Percentiles rank a stretch among this genome's conserved stretches.
These are phyloP conservation scores for Argyresthia albistria DNA, from an alignment of 2,888 invertebrate species.

Conservation along the genomic window DNA sequence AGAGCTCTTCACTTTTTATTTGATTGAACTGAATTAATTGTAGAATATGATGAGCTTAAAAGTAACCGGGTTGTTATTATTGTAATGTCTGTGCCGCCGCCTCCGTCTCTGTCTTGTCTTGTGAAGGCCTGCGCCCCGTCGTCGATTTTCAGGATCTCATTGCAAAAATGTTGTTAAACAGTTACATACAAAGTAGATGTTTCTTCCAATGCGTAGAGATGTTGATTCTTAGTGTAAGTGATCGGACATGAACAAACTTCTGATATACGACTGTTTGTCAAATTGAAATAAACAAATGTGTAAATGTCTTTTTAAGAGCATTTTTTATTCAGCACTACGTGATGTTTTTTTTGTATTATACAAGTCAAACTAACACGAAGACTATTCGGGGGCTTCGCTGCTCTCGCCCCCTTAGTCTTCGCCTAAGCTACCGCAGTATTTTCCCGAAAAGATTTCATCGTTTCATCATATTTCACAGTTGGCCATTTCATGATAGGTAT, in stretches of 20 bases:
- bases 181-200: conserved; percentile 48
- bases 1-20: neutral
- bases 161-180: conserved; percentile 58
- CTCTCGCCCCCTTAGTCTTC: too few relatives aligned
- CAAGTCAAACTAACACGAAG: too few relatives aligned
- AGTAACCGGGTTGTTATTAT: neutral
- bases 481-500: too few relatives aligned
- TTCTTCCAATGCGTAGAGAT: conserved; percentile 62
- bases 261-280: conserved; percentile 67
- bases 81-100: neutral
- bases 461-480: too few relatives aligned
- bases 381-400: too few relatives aligned
- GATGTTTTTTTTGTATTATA: too few relatives aligned
- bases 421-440: too few relatives aligned
- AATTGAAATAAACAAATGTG: conserved; percentile 53
- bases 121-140: neutral
- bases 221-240: conserved; percentile 52
- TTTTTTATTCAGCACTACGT: too few relatives aligned
- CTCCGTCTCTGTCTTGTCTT: neutral
- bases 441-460: too few relatives aligned
- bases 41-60: conserved; percentile 1
- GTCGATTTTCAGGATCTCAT: conserved; percentile 57
- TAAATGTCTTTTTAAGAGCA: too few relatives aligned
- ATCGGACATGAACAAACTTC: conserved; percentile 66
- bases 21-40: neutral